Conservation (phyloP, 2,113 vertebrate genomes). For the Pterocles orientalis region DNA sequence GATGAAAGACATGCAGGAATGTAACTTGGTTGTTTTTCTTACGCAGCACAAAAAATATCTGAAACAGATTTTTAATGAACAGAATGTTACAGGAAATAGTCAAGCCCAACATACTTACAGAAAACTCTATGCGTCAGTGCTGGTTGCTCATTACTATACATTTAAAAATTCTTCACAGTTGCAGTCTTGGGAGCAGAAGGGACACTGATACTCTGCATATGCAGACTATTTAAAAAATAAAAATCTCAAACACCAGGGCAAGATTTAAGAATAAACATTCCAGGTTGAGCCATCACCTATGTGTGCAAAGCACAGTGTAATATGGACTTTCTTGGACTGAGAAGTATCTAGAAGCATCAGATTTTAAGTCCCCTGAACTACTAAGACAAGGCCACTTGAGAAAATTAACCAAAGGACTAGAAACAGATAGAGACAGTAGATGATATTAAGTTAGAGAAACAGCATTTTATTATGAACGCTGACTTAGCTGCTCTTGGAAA, state of each 20-base stretch:
- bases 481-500: neutral
- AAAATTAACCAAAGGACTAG: neutral
- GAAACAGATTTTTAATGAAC: constrained; percentile 72
- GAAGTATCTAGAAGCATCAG: neutral
- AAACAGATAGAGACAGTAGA: neutral
- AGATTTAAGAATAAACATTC: neutral
- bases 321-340: neutral
- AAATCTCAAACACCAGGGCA: neutral
- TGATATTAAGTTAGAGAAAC: neutral
- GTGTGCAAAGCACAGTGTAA: accelerated
- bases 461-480: neutral
- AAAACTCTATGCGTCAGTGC: neutral
- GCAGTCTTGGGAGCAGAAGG: neutral
- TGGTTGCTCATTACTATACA: neutral
- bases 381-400: neutral
- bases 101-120: neutral
- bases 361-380: neutral
- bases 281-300: neutral
- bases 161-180: neutral
- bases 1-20: constrained; percentile 97
- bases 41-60: constrained; percentile 97
- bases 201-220: neutral
- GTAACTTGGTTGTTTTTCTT: constrained; percentile 96
- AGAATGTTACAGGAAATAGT: constrained; percentile 24
- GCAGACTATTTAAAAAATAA: neutral